Conservation (phyloP, 2,797 vertebrate genomes). For the Pangasius larnaudii region DNA sequence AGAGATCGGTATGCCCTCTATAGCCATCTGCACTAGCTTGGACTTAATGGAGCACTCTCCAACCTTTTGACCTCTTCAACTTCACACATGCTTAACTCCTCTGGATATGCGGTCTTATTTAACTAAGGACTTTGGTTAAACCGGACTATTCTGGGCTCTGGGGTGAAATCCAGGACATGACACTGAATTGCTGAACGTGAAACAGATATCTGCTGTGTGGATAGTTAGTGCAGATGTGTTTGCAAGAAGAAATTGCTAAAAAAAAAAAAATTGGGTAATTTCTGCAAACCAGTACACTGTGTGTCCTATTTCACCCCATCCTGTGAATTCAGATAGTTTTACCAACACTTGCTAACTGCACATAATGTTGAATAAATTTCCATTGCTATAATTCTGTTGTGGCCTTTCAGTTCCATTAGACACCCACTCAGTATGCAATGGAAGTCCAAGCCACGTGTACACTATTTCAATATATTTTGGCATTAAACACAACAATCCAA, state of each 20-base stretch:
- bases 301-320: conserved; percentile 40
- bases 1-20: conserved; percentile 31
- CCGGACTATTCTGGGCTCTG: not conserved
- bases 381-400: conserved; percentile 16
- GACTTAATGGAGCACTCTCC: conserved; percentile 28
- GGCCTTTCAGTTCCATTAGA: not conserved
- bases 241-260: not conserved
- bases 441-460: conserved; percentile 16
- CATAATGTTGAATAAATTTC: conserved; percentile 35
- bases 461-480: not conserved
- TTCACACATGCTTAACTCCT: conserved; percentile 24
- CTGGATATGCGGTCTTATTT: conserved; percentile 15
- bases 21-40: conserved; percentile 27
- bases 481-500: not conserved
- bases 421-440: not conserved
- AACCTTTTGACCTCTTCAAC: conserved; percentile 39
- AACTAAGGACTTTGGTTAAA: not conserved
- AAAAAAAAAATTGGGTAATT: conserved; percentile 22
- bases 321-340: conserved; percentile 8
- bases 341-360: not conserved
- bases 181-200: not conserved
- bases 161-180: conserved; percentile 6
- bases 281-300: conserved; percentile 25
- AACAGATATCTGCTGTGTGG: not conserved
- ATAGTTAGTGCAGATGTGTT: conserved; percentile 25